Conservation (phyloP, 2,888 invertebrate genomes). For the Catocala sponsa region DNA sequence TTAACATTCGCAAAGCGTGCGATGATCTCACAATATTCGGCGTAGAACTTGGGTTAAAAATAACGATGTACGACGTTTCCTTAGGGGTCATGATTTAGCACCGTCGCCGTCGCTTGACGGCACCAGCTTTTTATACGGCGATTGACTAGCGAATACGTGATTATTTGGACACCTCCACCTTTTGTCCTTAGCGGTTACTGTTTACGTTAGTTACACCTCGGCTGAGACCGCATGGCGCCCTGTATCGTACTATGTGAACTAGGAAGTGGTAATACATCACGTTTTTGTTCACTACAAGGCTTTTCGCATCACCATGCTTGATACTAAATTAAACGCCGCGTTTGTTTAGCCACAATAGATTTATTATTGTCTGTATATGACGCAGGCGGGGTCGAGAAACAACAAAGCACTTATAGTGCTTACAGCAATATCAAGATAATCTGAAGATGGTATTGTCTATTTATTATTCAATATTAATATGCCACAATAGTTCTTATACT, state of each 20-base stretch:
- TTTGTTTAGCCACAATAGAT: too few relatives aligned
- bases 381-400: too few relatives aligned
- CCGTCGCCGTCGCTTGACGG: conserved; percentile 15
- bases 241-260: conserved; percentile 16
- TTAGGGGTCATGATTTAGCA: conserved; percentile 29
- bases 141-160: background rate
- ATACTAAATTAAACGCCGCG: background rate
- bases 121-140: background rate
- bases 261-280: conserved; percentile 13
- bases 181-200: background rate
- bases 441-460: too few relatives aligned
- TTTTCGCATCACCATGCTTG: background rate
- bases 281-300: conserved; percentile 3
- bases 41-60: conserved; percentile 42
- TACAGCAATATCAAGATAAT: too few relatives aligned
- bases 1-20: conserved; percentile 54
- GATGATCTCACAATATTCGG: conserved; percentile 58
- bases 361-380: too few relatives aligned
- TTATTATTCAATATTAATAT: too few relatives aligned
- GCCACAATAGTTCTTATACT: too few relatives aligned
- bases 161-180: background rate
- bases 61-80: conserved; percentile 29
- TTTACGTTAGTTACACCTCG: background rate
- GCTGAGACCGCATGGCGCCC: conserved; percentile 39
- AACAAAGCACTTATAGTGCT: too few relatives aligned